Evolutionary conservation across 2,113 vertebrate species (phyloP), one percentile per base, ranked within the genome.

Genomic region (Rhinoderma darwinii): DNA sequence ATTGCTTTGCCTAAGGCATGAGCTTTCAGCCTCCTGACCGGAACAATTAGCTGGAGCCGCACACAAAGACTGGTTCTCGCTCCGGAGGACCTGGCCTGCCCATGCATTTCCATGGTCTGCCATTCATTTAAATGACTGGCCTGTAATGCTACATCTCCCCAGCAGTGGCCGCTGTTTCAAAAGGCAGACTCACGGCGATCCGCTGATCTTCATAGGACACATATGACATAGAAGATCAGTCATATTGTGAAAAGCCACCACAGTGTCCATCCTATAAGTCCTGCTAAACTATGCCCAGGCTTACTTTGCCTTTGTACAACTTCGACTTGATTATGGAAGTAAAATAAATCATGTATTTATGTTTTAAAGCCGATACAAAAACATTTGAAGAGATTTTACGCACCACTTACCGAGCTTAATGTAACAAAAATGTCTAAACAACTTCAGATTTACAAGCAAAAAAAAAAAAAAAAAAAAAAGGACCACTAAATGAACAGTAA

Each of bases 351-450:
- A 22, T 25, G 4, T 51, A 82, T 51, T 75, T 84, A 39, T 18
- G 37, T 39, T 59, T 54, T 61, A 76, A 84, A 18, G 12, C 41
- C 5, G 59, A 32, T 41, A 66, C 59, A 66, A 39, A 86, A 77
- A 68, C 32, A 86, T 43, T 76, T 43, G 66, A 30, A 84, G 1
- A 15, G 41, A 39, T 44, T 32, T 59, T 50, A 86, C 59, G 37
- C 59, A 25, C 43, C 59, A 78, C 27, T 35, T 44, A 68, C 70
- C 44, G 44, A 80, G 44, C 27, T 72, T 70, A 80, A 56, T 70
- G 61, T 50, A 79, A 70, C 41, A 86, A 30, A 86, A 70, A 80
- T 22, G 75, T 47, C 59, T 51, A 78, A 86, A 66, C 74, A 78
- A 43, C 66, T 75, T 37, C 39, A 76, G n/a, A 59, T 51, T 78